These are phyloP conservation scores for Malacoctenus gilli DNA, from an alignment of 2,797 vertebrate species.

Conservation along the genomic window DNA sequence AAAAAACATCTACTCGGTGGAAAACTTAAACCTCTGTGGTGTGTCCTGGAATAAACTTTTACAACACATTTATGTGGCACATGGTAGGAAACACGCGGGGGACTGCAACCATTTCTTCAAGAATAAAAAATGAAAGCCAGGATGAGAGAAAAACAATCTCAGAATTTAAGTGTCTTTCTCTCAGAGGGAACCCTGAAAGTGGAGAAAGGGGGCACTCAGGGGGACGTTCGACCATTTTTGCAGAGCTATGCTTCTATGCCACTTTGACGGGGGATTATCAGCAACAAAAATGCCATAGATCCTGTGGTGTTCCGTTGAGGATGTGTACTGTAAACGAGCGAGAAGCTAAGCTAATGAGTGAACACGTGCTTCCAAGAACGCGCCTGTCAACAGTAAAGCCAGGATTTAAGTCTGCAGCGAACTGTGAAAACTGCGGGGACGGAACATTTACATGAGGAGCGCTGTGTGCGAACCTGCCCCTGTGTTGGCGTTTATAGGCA, in stretches of 20 bases:
- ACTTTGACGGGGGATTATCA: slow-evolving; percentile 62
- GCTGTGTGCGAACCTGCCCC: neutral
- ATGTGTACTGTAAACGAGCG: slow-evolving; percentile 34
- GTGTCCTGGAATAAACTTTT: no score
- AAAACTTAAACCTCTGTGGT: no score
- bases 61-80: slow-evolving; percentile 35
- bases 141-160: slow-evolving; percentile 21
- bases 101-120: slow-evolving; percentile 24
- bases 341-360: slow-evolving; percentile 49
- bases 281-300: slow-evolving; percentile 54
- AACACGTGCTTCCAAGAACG: slow-evolving; percentile 25
- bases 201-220: slow-evolving; percentile 33
- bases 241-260: slow-evolving; percentile 32
- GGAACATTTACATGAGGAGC: slow-evolving; percentile 48
- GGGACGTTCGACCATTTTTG: slow-evolving; percentile 35
- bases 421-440: slow-evolving; percentile 54
- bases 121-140: slow-evolving; percentile 27
- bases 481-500: neutral
- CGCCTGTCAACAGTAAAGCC: slow-evolving; percentile 52
- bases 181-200: slow-evolving; percentile 27
- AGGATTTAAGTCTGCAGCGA: slow-evolving; percentile 59
- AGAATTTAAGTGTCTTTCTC: slow-evolving; percentile 38
- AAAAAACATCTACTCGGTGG: no score
- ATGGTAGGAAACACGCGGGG: slow-evolving; percentile 16
- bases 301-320: slow-evolving; percentile 27